Evolutionary conservation across 2,113 vertebrate genomes (phyloP).

Genomic region (Paramormyrops kingsleyae): DNA sequence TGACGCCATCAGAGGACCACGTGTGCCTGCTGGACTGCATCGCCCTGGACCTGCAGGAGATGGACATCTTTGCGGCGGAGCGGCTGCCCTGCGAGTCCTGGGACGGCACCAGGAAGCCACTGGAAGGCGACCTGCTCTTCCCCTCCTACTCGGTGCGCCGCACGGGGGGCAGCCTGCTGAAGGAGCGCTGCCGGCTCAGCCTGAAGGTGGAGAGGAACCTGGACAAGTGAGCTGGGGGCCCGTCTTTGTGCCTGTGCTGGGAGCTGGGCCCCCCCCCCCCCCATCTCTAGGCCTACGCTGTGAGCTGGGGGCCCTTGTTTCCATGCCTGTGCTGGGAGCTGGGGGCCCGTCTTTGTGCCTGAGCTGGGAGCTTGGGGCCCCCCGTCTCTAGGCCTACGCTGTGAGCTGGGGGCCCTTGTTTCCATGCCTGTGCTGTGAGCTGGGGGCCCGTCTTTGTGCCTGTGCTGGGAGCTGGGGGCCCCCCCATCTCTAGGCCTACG

Average conservation of each 20-base stretch:
- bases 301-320: conserved; percentile 37
- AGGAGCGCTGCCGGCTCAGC: conserved; percentile 79
- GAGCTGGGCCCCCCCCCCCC: no score
- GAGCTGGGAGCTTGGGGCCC: background rate
- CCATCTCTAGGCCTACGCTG: no score
- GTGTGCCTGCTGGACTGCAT: conserved; percentile 90
- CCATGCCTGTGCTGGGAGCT: conserved; percentile 10
- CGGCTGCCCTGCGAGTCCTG: conserved; percentile 54
- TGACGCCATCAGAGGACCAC: conserved; percentile 64
- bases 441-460: background rate
- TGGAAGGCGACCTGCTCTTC: conserved; percentile 71
- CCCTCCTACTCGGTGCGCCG: conserved; percentile 80
- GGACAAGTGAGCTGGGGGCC: conserved; percentile 70
- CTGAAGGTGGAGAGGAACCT: conserved; percentile 91
- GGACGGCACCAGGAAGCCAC: conserved; percentile 42
- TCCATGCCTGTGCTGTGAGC: conserved; percentile 49
- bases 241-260: background rate
- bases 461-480: background rate
- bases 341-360: background rate
- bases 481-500: no score
- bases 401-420: conserved; percentile 47
- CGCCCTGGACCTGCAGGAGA: conserved; percentile 87
- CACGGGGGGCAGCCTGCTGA: conserved; percentile 77
- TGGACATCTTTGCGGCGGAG: conserved; percentile 91
- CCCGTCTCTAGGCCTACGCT: no score